Conservation (phyloP, 1,140 invertebrate species). For the Saxidomus purpurata region DNA sequence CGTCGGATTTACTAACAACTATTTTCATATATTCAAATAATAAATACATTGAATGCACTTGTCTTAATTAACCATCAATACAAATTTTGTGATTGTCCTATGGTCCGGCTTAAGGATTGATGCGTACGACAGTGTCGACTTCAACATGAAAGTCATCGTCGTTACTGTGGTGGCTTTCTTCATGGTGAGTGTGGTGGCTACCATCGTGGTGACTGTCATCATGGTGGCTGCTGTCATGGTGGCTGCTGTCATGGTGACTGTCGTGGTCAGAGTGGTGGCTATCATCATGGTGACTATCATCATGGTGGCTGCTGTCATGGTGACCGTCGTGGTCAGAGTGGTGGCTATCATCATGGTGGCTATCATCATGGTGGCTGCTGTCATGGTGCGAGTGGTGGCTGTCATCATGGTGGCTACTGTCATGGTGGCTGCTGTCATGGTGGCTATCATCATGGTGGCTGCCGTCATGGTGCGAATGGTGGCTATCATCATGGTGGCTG, state of each 20-base stretch:
- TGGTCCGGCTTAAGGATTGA: not conserved
- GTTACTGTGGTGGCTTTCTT: not conserved
- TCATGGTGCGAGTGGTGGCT: not conserved
- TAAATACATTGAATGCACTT: not conserved
- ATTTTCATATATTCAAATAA: not conserved
- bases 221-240: too few species aligned
- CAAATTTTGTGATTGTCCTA: not conserved
- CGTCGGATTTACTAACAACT: not conserved
- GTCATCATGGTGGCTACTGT: not conserved
- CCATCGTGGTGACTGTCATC: not conserved
- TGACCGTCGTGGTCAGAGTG: too few species aligned
- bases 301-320: too few species aligned
- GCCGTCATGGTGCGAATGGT: not conserved
- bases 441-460: not conserved
- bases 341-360: too few species aligned
- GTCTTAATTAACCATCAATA: too few species aligned
- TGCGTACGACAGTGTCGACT: not conserved
- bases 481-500: not conserved
- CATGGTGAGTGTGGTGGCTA: not conserved
- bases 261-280: too few species aligned
- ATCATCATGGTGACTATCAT: too few species aligned
- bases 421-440: not conserved
- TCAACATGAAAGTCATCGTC: not conserved
- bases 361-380: not conserved
- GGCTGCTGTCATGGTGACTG: too few species aligned